Conservation (phyloP, 1,140 invertebrate genomes). For the Melitaea cinxia region DNA sequence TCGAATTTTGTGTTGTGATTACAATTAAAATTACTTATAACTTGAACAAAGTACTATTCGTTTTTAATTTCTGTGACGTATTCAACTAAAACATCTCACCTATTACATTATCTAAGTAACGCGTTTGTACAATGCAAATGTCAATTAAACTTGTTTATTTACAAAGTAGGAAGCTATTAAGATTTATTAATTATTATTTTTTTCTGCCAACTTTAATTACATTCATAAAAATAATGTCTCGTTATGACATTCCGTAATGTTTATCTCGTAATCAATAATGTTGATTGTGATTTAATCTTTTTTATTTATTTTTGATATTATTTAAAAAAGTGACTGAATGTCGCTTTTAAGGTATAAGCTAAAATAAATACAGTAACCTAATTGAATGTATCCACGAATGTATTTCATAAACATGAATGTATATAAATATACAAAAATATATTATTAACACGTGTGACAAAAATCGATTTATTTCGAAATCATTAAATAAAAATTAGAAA, state of each 20-base stretch:
- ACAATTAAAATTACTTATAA: no score
- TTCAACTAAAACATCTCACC: background rate
- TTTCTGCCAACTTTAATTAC: background rate
- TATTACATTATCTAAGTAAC: background rate
- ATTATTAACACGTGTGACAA: no score
- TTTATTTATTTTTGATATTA: background rate
- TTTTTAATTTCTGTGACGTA: background rate
- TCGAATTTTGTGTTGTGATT: no score
- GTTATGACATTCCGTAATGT: background rate
- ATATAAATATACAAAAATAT: no score
- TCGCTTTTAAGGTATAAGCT: no score
- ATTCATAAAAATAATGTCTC: background rate
- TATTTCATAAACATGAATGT: no score
- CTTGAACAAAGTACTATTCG: no score
- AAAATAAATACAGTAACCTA: no score
- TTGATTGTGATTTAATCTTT: background rate
- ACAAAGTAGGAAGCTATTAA: background rate
- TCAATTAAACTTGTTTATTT: slow-evolving; percentile 1
- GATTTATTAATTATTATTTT: background rate
- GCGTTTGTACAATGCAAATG: background rate
- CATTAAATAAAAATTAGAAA: background rate
- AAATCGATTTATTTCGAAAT: no score
- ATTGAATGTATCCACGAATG: no score
- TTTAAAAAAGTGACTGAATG: no score
- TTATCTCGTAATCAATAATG: background rate